Base-by-base conservation (phyloP, 2,888 invertebrate genomes). In the Xylota sylvarum region DNA sequence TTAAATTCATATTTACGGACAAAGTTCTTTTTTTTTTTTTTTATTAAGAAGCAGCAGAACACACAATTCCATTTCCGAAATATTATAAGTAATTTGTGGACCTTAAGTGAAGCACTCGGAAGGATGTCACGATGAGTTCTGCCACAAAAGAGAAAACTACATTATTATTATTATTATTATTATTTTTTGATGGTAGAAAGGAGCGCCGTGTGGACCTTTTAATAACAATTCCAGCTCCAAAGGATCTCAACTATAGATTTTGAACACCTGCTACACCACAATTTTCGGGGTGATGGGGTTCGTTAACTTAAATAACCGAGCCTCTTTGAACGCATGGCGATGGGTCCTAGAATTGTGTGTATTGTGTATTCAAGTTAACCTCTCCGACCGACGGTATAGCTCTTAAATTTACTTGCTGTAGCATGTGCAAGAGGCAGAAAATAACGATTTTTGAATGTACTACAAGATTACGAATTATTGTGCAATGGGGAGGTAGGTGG, bases 371-470 rank as follows among this genome's bases (percentile, higher is more conserved):
- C 40, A 52, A 32, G 69, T 52, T 62, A 69, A 70, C 60, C 69
- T n/a, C 46, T 46, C 56, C 62, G 40, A 50, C 56, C 62, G 40
- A 50, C 30, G 35, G 69, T 17, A 69, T 60, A 35, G 32, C 40
- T 70, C 69, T 43, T 62, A 70, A 69, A 78, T 78, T 78, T 23
- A 50, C 55, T 70, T n/a, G 60, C 37, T 55, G 69, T 43, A 70
- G 62, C 70, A 70, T 69, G 70, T 78, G 78, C 69, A 55, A 17
- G 55, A 55, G 46, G 78, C 70, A 46, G 62, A 78, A 77, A 78
- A 78, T 78, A 78, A 70, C 69, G 60, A 62, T 70, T 78, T 77
- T 78, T 62, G 43, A 69, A 52, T 60, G 69, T 70, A 43, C 62
- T 55, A 14, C 50, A 60, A 65, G 65, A 76, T 76, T 76, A 76